These are phyloP conservation scores for Ctena decussata DNA, from an alignment of 2,888 invertebrate genomes.

Conservation along the genomic window DNA sequence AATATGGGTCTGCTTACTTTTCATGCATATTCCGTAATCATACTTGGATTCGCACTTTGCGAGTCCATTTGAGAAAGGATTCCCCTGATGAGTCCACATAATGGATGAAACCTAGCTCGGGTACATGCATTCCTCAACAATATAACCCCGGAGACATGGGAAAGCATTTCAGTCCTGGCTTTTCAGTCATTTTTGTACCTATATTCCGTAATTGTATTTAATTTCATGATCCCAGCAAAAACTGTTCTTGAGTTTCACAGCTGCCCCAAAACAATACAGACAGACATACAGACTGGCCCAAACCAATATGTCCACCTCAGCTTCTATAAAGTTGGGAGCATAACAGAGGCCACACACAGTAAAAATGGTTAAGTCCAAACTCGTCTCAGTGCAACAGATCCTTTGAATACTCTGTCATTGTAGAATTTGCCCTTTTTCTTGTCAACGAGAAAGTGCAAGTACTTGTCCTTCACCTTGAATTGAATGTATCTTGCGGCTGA, in stretches of 20 bases:
- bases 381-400: constrained; percentile 28
- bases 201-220: background rate
- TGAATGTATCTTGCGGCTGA: background rate
- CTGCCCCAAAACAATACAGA: background rate
- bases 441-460: constrained; percentile 13
- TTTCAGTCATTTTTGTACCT: too few relatives aligned
- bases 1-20: too few relatives aligned
- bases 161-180: too few relatives aligned
- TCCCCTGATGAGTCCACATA: too few relatives aligned
- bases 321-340: background rate
- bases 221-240: background rate
- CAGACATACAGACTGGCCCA: background rate
- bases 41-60: too few relatives aligned
- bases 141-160: too few relatives aligned
- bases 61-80: too few relatives aligned
- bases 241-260: too few relatives aligned
- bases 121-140: too few relatives aligned
- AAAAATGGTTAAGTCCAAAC: background rate
- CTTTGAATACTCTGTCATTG: constrained; percentile 37
- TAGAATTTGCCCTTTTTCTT: constrained; percentile 28
- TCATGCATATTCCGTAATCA: too few relatives aligned
- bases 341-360: background rate
- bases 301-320: too few relatives aligned
- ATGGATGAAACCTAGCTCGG: too few relatives aligned
- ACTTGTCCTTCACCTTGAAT: constrained; percentile 35